Evolutionary conservation across 2,888 invertebrate species (phyloP).

Genomic region (Eueremaeus valkanovi): DNA sequence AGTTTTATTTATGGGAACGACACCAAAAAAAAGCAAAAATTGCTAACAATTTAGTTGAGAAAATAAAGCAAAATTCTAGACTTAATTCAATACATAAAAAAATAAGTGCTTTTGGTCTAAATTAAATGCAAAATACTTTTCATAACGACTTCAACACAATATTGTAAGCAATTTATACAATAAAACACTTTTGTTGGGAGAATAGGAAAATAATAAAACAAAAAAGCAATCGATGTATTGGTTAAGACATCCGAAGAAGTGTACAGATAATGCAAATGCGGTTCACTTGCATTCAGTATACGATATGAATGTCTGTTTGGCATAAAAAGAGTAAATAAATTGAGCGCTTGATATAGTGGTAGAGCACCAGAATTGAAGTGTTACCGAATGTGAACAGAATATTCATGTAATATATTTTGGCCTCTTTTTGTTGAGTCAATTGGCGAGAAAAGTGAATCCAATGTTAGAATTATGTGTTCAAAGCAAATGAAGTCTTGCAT

Average conservation of each 20-base stretch:
- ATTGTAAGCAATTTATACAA: not conserved
- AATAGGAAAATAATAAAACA: not conserved
- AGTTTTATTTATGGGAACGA: too few species aligned
- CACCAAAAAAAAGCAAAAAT: too few species aligned
- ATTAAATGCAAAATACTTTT: not conserved
- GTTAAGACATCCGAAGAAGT: not conserved
- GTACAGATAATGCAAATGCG: not conserved
- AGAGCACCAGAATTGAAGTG: not conserved
- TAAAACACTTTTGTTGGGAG: not conserved
- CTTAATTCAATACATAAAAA: too few species aligned
- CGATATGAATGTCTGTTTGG: not conserved
- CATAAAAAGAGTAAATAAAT: not conserved
- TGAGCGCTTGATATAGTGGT: not conserved
- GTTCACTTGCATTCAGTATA: not conserved
- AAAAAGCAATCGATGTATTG: not conserved
- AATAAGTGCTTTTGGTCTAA: too few species aligned
- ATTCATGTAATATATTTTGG: conserved; percentile 27
- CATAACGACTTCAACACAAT: not conserved
- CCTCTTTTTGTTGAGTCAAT: conserved; percentile 12
- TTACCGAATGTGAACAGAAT: conserved; percentile 21
- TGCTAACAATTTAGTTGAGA: too few species aligned
- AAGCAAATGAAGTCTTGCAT: not conserved
- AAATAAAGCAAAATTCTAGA: too few species aligned
- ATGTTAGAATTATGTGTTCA: not conserved
- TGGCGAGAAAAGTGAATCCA: conserved; percentile 9